phyloP scores from a whole-genome alignment of 2,113 vertebrate species.

The Serinus canaria region DNA sequence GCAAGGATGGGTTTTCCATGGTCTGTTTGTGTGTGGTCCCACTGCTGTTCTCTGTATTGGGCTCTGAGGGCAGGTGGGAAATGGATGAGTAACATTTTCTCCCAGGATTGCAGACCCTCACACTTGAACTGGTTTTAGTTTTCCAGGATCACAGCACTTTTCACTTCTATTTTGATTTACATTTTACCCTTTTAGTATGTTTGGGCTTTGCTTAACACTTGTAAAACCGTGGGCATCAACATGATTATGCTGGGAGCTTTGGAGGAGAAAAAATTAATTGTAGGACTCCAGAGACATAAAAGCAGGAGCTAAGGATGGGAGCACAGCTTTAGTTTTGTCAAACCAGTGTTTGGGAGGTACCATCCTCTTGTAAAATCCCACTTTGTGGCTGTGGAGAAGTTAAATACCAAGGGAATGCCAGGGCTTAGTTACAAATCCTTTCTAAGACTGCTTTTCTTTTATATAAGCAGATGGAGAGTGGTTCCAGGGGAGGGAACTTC shows the following conservation, averaged over 20 bases:
- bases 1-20: background rate
- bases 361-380: background rate
- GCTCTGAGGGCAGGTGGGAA: background rate
- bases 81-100: background rate
- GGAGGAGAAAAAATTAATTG: background rate
- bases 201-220: background rate
- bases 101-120: background rate
- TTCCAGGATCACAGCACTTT: background rate
- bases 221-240: rapidly evolving
- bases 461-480: conserved; percentile 21
- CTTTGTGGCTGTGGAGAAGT: background rate
- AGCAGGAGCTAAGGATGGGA: background rate
- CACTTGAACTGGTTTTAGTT: background rate
- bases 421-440: conserved; percentile 47
- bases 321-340: background rate
- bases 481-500: background rate
- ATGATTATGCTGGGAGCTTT: background rate
- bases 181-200: background rate
- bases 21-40: rapidly evolving
- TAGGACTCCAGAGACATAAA: background rate
- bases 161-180: background rate
- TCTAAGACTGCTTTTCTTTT: conserved; percentile 18
- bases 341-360: background rate
- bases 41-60: background rate
- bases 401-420: background rate